A percentile compares a stretch with the other conserved stretches of the same genome.
These are phyloP conservation scores for Chaenogobius annularis DNA, from an alignment of 2,113 vertebrate species.

Conservation along the genomic window DNA sequence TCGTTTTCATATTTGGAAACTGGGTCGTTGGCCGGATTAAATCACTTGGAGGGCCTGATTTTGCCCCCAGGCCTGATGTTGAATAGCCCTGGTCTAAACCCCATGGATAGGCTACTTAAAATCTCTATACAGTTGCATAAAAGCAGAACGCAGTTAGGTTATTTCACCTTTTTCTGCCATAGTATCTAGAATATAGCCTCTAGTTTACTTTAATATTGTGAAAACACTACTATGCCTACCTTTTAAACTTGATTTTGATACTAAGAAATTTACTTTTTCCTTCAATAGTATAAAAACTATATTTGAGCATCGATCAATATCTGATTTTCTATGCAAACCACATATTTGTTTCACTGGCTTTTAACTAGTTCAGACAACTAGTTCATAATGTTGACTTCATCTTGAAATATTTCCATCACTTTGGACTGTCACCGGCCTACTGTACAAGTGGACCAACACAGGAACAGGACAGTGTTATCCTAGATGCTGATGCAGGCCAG, in stretches of 20 bases:
- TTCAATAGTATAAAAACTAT: no score
- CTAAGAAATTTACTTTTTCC: no score
- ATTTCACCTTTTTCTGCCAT: background rate
- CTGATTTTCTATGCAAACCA: no score
- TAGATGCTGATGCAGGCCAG: slow-evolving; percentile 16
- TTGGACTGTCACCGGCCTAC: background rate
- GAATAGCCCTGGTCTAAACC: no score
- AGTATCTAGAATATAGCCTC: background rate
- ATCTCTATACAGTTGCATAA: background rate
- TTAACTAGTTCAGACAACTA: background rate
- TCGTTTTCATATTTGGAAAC: no score
- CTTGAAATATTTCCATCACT: background rate
- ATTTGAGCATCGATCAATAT: no score
- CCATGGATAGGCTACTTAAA: background rate
- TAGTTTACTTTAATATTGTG: background rate
- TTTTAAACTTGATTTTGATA: no score
- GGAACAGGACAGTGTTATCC: background rate
- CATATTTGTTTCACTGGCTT: background rate
- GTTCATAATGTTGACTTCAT: background rate
- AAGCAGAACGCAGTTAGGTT: background rate
- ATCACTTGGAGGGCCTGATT: no score
- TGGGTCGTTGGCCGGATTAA: no score
- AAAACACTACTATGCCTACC: no score
- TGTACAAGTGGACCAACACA: background rate
- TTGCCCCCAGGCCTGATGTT: no score